These are phyloP conservation scores for Zaprionus kolodkinae DNA, from an alignment of 1,140 invertebrate genomes.

Conservation along the genomic window DNA sequence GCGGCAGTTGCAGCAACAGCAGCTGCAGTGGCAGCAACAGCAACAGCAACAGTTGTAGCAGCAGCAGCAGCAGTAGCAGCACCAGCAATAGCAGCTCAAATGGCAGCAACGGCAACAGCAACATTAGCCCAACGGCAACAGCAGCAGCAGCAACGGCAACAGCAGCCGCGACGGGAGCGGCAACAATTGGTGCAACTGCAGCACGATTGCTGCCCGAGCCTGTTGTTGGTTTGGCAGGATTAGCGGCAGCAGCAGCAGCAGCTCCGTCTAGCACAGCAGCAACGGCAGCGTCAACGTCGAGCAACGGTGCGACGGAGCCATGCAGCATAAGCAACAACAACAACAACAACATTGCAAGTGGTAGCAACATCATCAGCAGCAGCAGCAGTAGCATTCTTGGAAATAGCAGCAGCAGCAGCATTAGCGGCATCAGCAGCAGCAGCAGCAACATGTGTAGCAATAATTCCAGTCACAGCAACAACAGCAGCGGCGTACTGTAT, in stretches of 20 bases:
- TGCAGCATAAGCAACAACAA: background rate
- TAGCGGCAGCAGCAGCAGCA: background rate
- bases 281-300: background rate
- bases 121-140: slow-evolving; percentile 8
- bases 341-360: background rate
- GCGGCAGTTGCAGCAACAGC: background rate
- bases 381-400: background rate
- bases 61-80: slow-evolving; percentile 1
- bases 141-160: slow-evolving; percentile 1
- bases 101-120: background rate
- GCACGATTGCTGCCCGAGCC: slow-evolving; percentile 3
- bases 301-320: slow-evolving; percentile 27
- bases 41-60: background rate
- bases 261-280: slow-evolving; percentile 1
- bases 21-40: background rate
- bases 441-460: slow-evolving; percentile 12
- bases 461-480: slow-evolving; percentile 11
- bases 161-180: background rate
- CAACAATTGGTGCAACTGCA: slow-evolving; percentile 3
- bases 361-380: slow-evolving; percentile 19
- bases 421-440: background rate
- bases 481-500: slow-evolving; percentile 51
- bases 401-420: slow-evolving; percentile 4
- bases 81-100: slow-evolving; percentile 9
- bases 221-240: background rate